Percentiles rank a stretch among this genome's conserved stretches.
phyloP scores from a whole-genome alignment of 1,140 invertebrate species.

The Drosophila persimilis region DNA sequence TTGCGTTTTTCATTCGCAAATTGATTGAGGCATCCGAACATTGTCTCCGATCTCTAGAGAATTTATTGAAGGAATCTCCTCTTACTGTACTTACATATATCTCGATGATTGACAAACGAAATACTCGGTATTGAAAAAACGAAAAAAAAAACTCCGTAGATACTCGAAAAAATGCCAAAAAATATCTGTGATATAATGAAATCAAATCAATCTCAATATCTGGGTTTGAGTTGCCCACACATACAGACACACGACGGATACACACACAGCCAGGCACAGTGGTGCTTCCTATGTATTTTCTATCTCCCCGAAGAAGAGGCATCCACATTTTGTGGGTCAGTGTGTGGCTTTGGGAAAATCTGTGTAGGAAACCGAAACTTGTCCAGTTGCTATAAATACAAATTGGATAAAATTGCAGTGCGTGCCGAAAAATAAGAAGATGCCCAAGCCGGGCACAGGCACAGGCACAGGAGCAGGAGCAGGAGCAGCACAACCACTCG shows the following conservation, averaged over 20 bases:
- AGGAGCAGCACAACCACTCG: neutral
- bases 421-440: constrained; percentile 39
- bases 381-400: constrained; percentile 29
- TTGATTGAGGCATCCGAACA: constrained; percentile 29
- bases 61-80: constrained; percentile 10
- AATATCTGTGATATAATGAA: constrained; percentile 32
- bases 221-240: neutral
- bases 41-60: constrained; percentile 19
- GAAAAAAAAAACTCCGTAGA: constrained; percentile 13
- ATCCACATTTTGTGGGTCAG: constrained; percentile 1
- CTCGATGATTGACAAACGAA: constrained; percentile 19
- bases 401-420: constrained; percentile 55
- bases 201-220: constrained; percentile 46
- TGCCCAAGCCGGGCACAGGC: neutral
- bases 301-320: neutral
- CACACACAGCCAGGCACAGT: no score
- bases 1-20: constrained; percentile 42
- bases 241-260: no score
- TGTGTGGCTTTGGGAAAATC: neutral
- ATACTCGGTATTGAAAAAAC: neutral
- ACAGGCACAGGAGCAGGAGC: no score
- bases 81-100: neutral
- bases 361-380: neutral
- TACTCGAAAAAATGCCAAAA: constrained; percentile 27
- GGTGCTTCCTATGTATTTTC: no score